Evolutionary conservation across 2,888 invertebrate species (phyloP).

Genomic region (Himalopsyche japonica): DNA sequence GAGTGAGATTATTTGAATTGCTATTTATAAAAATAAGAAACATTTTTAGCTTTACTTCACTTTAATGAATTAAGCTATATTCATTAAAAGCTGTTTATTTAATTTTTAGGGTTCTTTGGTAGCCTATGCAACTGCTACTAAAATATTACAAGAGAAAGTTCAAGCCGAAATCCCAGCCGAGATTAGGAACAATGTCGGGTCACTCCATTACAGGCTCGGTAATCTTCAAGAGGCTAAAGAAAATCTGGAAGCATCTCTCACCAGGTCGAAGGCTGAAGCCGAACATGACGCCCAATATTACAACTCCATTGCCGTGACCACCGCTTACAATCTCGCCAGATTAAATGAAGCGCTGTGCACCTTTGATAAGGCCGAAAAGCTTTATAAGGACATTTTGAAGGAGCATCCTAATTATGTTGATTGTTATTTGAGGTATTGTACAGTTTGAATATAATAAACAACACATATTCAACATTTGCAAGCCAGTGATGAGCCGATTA

Average conservation of each 20-base stretch:
- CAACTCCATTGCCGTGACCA: constrained; percentile 94
- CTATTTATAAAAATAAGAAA: no score
- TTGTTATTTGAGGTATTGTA: constrained; percentile 70
- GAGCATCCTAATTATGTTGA: constrained; percentile 98
- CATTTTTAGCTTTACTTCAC: no score
- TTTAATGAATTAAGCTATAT: no score
- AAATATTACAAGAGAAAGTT: constrained; percentile 89
- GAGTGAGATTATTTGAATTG: no score
- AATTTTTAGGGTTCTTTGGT: constrained; percentile 73
- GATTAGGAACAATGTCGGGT: constrained; percentile 96
- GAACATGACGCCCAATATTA: constrained; percentile 92
- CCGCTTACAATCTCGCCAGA: constrained; percentile 94
- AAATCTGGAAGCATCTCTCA: constrained; percentile 83
- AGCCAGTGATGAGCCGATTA: no score
- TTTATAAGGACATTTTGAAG: constrained; percentile 95
- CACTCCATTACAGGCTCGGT: constrained; percentile 86
- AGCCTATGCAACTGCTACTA: constrained; percentile 92
- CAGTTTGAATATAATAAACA: no score
- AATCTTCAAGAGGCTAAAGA: constrained; percentile 84
- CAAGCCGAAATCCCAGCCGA: constrained; percentile 96
- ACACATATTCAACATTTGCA: no score
- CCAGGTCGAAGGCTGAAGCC: constrained; percentile 79
- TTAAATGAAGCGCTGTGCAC: constrained; percentile 90
- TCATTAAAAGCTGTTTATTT: not conserved
- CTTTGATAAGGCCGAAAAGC: constrained; percentile 91